Conservation (phyloP, 1,140 invertebrate genomes). For the Musca domestica region DNA sequence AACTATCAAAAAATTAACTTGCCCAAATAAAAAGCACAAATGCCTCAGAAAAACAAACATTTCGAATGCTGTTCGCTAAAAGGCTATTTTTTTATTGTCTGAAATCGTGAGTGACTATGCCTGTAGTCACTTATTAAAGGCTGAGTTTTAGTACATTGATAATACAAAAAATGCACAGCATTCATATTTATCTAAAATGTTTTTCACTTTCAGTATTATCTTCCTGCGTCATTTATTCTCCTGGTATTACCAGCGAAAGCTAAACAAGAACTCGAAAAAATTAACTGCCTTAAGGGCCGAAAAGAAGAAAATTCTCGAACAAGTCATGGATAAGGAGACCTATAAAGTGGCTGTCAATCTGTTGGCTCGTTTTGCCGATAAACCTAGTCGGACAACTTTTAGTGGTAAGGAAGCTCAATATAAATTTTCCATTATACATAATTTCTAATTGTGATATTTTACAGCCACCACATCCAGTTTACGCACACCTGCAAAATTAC, state of each 20-base stretch:
- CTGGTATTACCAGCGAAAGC: conserved; percentile 84
- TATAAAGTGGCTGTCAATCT: conserved; percentile 69
- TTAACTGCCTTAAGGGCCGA: conserved; percentile 71
- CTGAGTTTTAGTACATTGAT: too few species aligned
- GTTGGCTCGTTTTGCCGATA: conserved; percentile 47
- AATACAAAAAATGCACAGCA: too few species aligned
- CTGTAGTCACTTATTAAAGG: too few species aligned
- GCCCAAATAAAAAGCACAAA: too few species aligned
- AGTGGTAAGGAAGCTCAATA: too few species aligned
- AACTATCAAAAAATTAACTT: too few species aligned
- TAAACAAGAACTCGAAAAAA: conserved; percentile 76
- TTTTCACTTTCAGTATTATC: conserved; percentile 70
- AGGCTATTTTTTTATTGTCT: too few species aligned
- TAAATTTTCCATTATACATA: too few species aligned
- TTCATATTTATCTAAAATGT: too few species aligned
- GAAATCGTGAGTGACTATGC: too few species aligned
- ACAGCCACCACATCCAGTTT: neutral
- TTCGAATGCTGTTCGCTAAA: too few species aligned
- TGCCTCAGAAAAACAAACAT: too few species aligned
- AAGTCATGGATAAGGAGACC: conserved; percentile 96
- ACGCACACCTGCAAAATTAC: neutral
- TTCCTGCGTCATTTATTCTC: conserved; percentile 74
- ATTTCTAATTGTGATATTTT: neutral
- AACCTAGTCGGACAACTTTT: conserved; percentile 28
- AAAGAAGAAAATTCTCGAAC: conserved; percentile 87